A percentile compares a stretch with the other conserved stretches of the same genome.
These are phyloP conservation scores for Rhynchomys soricoides DNA, from an alignment of 2,113 vertebrate genomes.

Conservation along the genomic window DNA sequence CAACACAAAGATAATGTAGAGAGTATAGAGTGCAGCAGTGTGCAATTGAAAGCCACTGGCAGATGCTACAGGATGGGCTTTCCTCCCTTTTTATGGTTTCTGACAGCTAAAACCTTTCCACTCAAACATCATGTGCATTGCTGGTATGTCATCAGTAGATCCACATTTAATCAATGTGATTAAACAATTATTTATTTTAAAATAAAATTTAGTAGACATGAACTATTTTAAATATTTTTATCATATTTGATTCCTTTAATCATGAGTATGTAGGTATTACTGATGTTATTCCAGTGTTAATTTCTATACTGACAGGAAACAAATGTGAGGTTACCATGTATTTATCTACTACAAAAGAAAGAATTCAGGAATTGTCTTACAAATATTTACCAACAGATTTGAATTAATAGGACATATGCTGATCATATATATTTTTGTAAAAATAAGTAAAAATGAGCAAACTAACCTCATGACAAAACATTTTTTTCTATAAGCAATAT, in stretches of 20 bases:
- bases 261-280: not conserved
- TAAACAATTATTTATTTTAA: not conserved
- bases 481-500: not conserved
- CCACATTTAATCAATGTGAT: not conserved
- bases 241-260: not conserved
- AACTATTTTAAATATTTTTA: not conserved
- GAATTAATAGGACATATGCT: not conserved
- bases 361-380: conserved; percentile 1
- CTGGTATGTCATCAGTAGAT: not conserved
- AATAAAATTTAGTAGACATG: not conserved
- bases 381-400: conserved; percentile 8
- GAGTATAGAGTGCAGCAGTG: not conserved
- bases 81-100: not conserved
- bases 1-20: not conserved
- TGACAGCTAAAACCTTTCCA: not conserved
- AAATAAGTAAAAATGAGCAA: not conserved
- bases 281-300: not conserved
- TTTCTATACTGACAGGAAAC: not conserved
- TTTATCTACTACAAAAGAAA: conserved; percentile 25
- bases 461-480: conserved; percentile 49
- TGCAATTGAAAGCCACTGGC: not conserved
- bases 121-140: not conserved
- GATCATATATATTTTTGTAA: not conserved
- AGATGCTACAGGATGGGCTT: not conserved
- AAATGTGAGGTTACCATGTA: not conserved